Base-by-base conservation (phyloP, 1,140 invertebrate genomes). In the Eupristina koningsbergeri region DNA sequence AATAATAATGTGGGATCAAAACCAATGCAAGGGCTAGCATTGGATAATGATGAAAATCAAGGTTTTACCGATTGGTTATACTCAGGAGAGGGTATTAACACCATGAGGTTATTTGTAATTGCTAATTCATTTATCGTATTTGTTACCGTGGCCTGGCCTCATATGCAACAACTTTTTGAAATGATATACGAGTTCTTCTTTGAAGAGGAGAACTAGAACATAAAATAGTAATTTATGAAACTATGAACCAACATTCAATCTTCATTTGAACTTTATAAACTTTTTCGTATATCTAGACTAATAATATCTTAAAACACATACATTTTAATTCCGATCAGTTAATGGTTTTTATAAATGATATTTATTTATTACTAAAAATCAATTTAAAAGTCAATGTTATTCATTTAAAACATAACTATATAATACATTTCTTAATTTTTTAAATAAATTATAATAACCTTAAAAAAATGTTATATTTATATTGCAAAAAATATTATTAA, bases 81-180 rank as follows among this genome's bases (percentile, higher is more conserved):
- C 83, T 94, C 94, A 8, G 91, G 90, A 80, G 90, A 93, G 36
- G 94, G 94, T 39, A 85, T 93, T 31, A 93, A 94, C 87, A 94
- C 93, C 88, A 93, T 95, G 92, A 92, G 92, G 83, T 86, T 94
- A 5, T 95, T 95, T 85, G 93, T 95, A 29, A 88, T 94, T 22
- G 91, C 92, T 34, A 95, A 94, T 89, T 93, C 93, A 19, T 50
- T 94, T 11, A 85, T 94, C 29, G 89, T 94, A 6, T 93, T 94
- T 64, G 80, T 94, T 11, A 93, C 93, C 7, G 92, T 94, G 88
- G 92, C 90, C 29, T 94, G 93, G 93, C 94, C 94, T 9, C 93
- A 93, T 82, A 91, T 94, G 80, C 89, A 92, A 81, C 87, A 93
- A 85, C 87, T 87, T 9, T 88, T 90, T 7, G 63, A 87, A 22